Evolutionary conservation across 2,797 vertebrate species (phyloP).

Genomic region (Brotula barbata): DNA sequence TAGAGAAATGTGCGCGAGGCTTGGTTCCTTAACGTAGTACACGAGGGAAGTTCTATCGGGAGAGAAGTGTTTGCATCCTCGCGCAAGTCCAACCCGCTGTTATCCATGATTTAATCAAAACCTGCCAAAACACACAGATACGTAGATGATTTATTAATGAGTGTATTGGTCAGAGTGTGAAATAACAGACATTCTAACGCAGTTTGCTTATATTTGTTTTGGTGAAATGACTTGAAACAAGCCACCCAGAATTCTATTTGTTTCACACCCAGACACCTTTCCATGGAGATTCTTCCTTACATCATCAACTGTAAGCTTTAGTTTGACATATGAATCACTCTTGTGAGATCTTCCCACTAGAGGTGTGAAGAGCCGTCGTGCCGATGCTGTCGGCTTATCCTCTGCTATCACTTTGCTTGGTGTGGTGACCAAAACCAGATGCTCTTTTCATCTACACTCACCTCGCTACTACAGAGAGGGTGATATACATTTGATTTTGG

Average conservation of each 20-base stretch:
- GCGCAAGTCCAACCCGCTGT: constrained; percentile 55
- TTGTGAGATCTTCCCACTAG: constrained; percentile 6
- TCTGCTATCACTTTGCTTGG: constrained; percentile 27
- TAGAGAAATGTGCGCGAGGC: constrained; percentile 71
- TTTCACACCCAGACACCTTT: constrained; percentile 11
- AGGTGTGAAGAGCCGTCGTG: background rate
- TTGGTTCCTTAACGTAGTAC: constrained; percentile 59
- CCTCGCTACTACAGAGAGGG: constrained; percentile 20
- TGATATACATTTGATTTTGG: constrained; percentile 11
- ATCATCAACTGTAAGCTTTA: constrained; percentile 25
- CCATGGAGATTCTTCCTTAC: constrained; percentile 27
- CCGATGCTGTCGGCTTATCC: constrained; percentile 20
- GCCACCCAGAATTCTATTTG: constrained; percentile 30
- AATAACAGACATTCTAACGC: background rate
- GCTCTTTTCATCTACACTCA: constrained; percentile 35
- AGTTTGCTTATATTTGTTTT: constrained; percentile 11
- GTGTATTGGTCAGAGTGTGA: constrained; percentile 3
- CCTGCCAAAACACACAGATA: constrained; percentile 61
- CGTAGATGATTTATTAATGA: constrained; percentile 13
- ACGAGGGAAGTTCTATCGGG: constrained; percentile 52
- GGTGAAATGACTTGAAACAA: constrained; percentile 19
- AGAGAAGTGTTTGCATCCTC: constrained; percentile 64
- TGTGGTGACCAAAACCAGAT: constrained; percentile 40
- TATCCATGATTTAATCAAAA: constrained; percentile 71
- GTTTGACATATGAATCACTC: constrained; percentile 10